Evolutionary conservation across 23 tunicate genomes (phyloP), one percentile per base, ranked within the genome.

Genomic region (Clavelina lepadiformis): DNA sequence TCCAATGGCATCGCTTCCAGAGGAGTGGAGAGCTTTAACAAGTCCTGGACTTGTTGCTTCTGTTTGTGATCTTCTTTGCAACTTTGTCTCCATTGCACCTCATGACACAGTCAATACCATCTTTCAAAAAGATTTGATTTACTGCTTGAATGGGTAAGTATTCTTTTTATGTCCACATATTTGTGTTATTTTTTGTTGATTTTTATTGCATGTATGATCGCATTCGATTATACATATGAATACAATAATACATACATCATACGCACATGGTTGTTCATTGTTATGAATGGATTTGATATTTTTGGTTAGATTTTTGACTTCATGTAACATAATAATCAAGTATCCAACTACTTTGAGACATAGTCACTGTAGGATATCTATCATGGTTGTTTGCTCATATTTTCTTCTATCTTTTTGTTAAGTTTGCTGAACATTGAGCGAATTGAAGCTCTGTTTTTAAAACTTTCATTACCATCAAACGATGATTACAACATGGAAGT

Each of bases 1-100:
- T 20, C 55, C 80, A 3, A 21, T 56, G 13, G 31, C 71, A 44
- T 68, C 84, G 1, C 75, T 78, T 3, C 84, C 84, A 0, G 75
- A 67, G 25, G 84, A 70, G 28, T 78, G 84, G 84, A 58, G 84
- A 36, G 59, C 84, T 25, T 58, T 78, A 8, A 32, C 63, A 3
- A 67, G 75, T n/a, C 84, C 84, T 13, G 46, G 69, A 23, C 69
- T 78, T 4, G 69, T 68, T 18, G 24, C 84, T 5, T 38, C 84
- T 1, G 61, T 78, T 3, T 78, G 84, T 38, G 56, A 58, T 3
- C 68, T 78, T 31, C 69, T 78, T 5, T 51, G 68, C 63, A 78
- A 78, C 50, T 51, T 78, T 1, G 38, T 68, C 61, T 36, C 54
- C 23, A 8, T 69, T 8, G 63, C 74, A 22, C 75, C 84, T 3